Evolutionary conservation across 2,113 vertebrate genomes (phyloP).

Genomic region (Crypturellus undulatus): DNA sequence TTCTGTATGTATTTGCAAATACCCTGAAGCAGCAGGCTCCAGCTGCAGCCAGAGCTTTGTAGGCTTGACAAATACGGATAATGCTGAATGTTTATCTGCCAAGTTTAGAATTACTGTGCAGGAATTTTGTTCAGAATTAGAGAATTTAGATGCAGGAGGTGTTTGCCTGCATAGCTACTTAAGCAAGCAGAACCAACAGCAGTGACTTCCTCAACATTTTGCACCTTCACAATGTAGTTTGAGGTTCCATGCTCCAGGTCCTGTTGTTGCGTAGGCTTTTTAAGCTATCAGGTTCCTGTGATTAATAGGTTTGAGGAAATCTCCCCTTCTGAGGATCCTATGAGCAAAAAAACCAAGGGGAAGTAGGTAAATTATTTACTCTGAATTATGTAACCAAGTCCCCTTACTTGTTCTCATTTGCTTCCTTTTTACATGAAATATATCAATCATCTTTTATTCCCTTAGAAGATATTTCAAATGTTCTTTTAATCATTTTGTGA

Average conservation of each 20-base stretch:
- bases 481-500: conserved; percentile 46
- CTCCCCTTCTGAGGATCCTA: conserved; percentile 4
- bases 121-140: not conserved
- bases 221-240: not conserved
- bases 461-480: conserved; percentile 46
- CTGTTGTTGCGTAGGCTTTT: not conserved
- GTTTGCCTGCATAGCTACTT: not conserved
- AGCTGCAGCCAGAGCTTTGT: not conserved
- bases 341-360: not conserved
- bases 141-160: not conserved
- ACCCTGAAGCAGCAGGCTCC: not conserved
- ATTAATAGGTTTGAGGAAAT: conserved; percentile 38
- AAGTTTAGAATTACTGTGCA: not conserved
- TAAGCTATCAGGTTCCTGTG: not conserved
- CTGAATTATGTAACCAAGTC: conserved; percentile 45
- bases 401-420: conserved; percentile 46
- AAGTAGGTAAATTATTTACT: conserved; percentile 40
- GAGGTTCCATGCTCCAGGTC: not conserved
- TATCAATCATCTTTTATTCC: conserved; percentile 49
- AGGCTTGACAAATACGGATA: not conserved
- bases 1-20: not conserved
- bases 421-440: conserved; percentile 36
- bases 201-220: not conserved
- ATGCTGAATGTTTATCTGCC: not conserved
- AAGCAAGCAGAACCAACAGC: not conserved